Conservation (phyloP, 2,888 invertebrate species). For the Lypha dubia region DNA sequence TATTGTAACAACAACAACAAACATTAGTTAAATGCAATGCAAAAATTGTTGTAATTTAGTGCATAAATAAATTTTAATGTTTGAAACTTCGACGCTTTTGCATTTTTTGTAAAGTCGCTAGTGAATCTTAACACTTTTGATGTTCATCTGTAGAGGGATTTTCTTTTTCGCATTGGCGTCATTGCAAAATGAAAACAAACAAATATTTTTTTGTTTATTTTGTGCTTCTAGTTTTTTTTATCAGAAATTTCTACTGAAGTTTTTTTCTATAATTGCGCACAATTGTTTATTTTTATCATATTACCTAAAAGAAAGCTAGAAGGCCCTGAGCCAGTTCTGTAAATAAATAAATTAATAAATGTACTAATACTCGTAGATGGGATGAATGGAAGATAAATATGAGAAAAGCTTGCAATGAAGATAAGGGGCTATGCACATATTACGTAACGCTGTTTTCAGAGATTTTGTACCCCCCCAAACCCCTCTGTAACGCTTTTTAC, state of each 20-base stretch:
- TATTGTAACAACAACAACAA: slow-evolving; percentile 33
- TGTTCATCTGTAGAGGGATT: neutral
- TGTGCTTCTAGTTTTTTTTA: neutral
- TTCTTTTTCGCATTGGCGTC: slow-evolving; percentile 11
- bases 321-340: no score
- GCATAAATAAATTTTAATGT: slow-evolving; percentile 31
- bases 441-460: no score
- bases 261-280: neutral
- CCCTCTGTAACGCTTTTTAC: no score
- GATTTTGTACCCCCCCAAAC: no score
- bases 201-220: neutral
- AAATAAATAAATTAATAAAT: no score
- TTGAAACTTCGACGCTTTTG: neutral
- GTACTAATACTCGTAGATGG: no score
- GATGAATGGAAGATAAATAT: no score
- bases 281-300: neutral
- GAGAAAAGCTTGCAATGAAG: no score
- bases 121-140: neutral
- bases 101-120: no score
- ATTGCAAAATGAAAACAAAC: slow-evolving; percentile 30
- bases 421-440: neutral
- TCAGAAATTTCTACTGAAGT: neutral
- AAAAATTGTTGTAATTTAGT: slow-evolving; percentile 42
- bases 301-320: no score
- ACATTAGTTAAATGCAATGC: slow-evolving; percentile 33